phyloP scores from a whole-genome alignment of 1,140 invertebrate genomes.

The Diuraphis noxia region DNA sequence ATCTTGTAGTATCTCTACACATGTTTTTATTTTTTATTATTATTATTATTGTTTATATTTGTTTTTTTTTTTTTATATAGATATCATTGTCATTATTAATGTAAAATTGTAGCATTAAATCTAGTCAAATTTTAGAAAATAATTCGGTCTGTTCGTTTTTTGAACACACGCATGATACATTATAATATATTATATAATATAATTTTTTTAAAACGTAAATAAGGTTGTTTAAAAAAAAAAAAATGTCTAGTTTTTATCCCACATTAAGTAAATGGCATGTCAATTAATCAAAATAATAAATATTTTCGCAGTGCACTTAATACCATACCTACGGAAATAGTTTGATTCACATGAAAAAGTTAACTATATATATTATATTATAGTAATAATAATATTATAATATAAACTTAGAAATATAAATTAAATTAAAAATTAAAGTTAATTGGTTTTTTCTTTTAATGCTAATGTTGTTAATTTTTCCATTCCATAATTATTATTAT shows the following conservation, averaged over 20 bases:
- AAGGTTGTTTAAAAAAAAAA: neutral
- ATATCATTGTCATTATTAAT: neutral
- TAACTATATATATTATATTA: neutral
- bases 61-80: neutral
- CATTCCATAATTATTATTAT: conserved; percentile 33
- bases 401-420: conserved; percentile 31
- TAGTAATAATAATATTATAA: neutral
- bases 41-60: neutral
- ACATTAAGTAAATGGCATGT: conserved; percentile 5
- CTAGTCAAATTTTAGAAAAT: conserved; percentile 42
- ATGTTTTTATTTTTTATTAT: neutral
- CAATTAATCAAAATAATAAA: conserved; percentile 25
- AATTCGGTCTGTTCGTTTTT: neutral
- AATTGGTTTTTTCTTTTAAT: neutral
- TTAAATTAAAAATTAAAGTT: neutral
- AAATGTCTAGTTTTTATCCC: neutral
- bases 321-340: neutral
- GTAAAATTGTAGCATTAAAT: neutral
- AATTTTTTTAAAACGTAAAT: neutral
- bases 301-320: conserved; percentile 28
- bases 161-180: neutral
- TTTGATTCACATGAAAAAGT: neutral
- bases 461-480: conserved; percentile 22
- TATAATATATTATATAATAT: neutral
- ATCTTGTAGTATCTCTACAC: neutral